phyloP scores from a whole-genome alignment of 2,888 invertebrate species.

The Dichetophora obliterata region DNA sequence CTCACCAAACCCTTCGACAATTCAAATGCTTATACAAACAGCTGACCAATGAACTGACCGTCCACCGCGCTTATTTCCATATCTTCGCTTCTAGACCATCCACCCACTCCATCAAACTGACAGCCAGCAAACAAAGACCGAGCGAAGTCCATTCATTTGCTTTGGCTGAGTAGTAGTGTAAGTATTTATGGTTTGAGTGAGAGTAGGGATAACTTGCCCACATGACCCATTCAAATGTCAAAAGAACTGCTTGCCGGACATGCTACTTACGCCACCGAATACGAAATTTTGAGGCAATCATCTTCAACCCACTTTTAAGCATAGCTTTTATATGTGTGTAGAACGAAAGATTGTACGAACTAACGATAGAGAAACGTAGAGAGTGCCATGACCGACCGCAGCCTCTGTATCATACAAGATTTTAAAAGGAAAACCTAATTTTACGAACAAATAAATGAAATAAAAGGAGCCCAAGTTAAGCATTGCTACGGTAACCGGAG shows the following conservation, averaged over 20 bases:
- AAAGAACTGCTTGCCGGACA: slow-evolving; percentile 24
- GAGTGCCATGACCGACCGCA: slow-evolving; percentile 4
- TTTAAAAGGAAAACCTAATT: slow-evolving; percentile 33
- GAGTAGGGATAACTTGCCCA: slow-evolving; percentile 15
- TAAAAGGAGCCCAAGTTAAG: slow-evolving; percentile 23
- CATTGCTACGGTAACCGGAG: slow-evolving; percentile 29
- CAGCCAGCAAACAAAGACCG: slow-evolving; percentile 14
- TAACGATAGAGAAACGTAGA: background rate
- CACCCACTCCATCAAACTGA: slow-evolving; percentile 8
- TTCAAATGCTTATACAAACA: slow-evolving; percentile 20
- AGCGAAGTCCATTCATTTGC: slow-evolving; percentile 9
- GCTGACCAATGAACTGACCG: slow-evolving; percentile 20
- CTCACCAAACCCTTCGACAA: background rate
- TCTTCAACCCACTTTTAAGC: slow-evolving; percentile 27
- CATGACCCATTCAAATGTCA: slow-evolving; percentile 28
- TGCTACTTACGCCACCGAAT: background rate
- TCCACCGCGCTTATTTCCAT: slow-evolving; percentile 19
- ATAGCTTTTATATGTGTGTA: too few species aligned
- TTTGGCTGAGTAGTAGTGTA: background rate
- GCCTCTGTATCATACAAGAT: slow-evolving; percentile 12
- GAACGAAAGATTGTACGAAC: background rate
- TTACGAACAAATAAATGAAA: slow-evolving; percentile 28
- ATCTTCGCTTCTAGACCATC: background rate
- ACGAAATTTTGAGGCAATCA: slow-evolving; percentile 22
- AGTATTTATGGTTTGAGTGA: background rate